Evolutionary conservation across 2,113 vertebrate genomes (phyloP).

Genomic region (Verasper variegatus): DNA sequence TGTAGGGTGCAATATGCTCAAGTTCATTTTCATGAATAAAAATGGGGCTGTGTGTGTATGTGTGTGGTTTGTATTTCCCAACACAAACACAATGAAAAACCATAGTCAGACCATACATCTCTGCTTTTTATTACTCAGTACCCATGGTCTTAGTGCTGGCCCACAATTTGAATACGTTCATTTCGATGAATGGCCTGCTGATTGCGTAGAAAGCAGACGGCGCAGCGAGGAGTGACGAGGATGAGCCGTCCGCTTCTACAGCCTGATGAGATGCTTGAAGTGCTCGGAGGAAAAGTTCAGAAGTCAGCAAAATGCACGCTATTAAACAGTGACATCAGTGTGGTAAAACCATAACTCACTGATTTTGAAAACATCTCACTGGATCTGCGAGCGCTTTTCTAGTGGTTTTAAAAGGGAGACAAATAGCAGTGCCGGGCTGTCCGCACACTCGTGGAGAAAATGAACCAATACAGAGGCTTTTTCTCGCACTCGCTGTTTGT

Average conservation of each 20-base stretch:
- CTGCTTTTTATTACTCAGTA: constrained; percentile 45
- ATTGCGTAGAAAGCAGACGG: constrained; percentile 40
- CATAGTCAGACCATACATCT: constrained; percentile 12
- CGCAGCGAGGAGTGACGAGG: constrained; percentile 34
- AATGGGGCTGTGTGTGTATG: constrained; percentile 9
- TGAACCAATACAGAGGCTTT: constrained; percentile 29
- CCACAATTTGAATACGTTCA: constrained; percentile 46
- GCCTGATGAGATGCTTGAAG: constrained; percentile 49
- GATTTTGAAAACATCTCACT: constrained; percentile 65
- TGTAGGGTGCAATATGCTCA: constrained; percentile 35
- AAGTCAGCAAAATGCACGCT: constrained; percentile 62
- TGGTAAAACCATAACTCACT: constrained; percentile 71
- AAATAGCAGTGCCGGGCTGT: constrained; percentile 63
- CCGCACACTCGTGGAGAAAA: constrained; percentile 49
- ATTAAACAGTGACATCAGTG: constrained; percentile 78
- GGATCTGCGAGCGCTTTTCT: constrained; percentile 57
- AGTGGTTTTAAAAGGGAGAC: constrained; percentile 66
- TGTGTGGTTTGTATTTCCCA: constrained; percentile 17
- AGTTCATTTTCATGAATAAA: constrained; percentile 50
- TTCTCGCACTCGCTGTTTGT: constrained; percentile 46
- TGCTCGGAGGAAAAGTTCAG: constrained; percentile 51
- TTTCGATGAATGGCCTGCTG: constrained; percentile 31
- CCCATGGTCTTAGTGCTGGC: constrained; percentile 4
- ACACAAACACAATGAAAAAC: constrained; percentile 45
- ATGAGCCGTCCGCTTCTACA: constrained; percentile 32